Base-by-base conservation (phyloP, 2,888 invertebrate genomes). In the Stenodema calcarata region DNA sequence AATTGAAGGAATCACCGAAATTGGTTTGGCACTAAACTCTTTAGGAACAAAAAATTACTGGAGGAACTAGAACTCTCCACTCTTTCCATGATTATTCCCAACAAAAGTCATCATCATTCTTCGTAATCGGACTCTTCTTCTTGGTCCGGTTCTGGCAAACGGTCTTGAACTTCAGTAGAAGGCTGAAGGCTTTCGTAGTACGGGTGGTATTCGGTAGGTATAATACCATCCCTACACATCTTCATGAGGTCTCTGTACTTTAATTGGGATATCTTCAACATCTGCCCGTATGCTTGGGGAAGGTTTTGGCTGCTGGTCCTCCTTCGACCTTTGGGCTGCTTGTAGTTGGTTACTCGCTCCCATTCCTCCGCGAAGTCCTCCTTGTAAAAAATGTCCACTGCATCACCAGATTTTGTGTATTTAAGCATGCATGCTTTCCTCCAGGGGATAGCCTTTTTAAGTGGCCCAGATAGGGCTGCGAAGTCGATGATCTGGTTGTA, bases 101-200 rank as follows among this genome's bases (percentile, higher is more conserved):
- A 76, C 23, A 69, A 35, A 76, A 30, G 35, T 76, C 28, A 30
- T 76, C 35, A 76, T 30, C 35, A 76, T 30, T 35, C 76, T 76
- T 76, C 76, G 76, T 76, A 76, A 79, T 79, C 79, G 28, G 79
- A 79, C 79, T 79, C 79, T 44, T 79, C 79, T 44, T 79, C 79
- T 23, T 47, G 23, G 47, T 47, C 79, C 12, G 79, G 79, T 47
- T 79, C 44, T 44, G 79, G 44, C 44, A 79, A 47, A 16, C 23
- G 18, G 47, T 79, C 79, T 44, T 18, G 42, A 47, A 79, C 42
- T 47, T 42, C 47, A 42, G 42, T 44, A 42, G 79, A 47, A 47
- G 47, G 12, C 47, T 47, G 47, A 47, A 47, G 16, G 12, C 16
- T 47, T 28, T 28, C 30, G 76, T 76, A 30, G 35, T 35, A 30